Percentiles rank a stretch among this genome's conserved stretches.
phyloP scores from a whole-genome alignment of 2,113 vertebrate species.

The Catharus fuscescens region DNA sequence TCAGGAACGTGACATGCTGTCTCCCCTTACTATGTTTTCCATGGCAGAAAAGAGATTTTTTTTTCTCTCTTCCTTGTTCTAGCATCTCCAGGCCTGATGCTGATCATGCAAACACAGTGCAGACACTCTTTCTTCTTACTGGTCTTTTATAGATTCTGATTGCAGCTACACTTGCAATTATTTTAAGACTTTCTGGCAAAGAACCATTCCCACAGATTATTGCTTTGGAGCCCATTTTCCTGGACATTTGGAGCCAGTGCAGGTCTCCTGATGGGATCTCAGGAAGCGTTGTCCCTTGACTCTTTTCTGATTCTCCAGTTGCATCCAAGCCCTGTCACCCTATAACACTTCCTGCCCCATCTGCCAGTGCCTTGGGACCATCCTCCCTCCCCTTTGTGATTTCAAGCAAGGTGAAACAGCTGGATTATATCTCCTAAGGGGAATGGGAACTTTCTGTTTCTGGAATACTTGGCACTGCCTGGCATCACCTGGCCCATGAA shows the following conservation, averaged over 20 bases:
- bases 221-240: background rate
- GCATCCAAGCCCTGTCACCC: background rate
- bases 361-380: background rate
- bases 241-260: background rate
- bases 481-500: background rate
- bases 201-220: background rate
- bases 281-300: background rate
- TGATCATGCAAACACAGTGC: background rate
- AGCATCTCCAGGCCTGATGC: background rate
- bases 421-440: background rate
- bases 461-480: background rate
- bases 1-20: background rate
- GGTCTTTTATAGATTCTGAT: background rate
- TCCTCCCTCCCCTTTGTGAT: background rate
- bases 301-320: background rate
- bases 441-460: background rate
- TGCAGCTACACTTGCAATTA: background rate
- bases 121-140: background rate
- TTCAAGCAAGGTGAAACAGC: background rate
- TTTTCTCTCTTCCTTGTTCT: background rate
- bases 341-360: background rate
- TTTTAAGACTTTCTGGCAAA: background rate
- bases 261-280: background rate
- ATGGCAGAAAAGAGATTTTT: background rate
- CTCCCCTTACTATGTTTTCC: background rate